These are phyloP conservation scores for Vollenhovia emeryi DNA, from an alignment of 1,140 invertebrate genomes.

Conservation along the genomic window DNA sequence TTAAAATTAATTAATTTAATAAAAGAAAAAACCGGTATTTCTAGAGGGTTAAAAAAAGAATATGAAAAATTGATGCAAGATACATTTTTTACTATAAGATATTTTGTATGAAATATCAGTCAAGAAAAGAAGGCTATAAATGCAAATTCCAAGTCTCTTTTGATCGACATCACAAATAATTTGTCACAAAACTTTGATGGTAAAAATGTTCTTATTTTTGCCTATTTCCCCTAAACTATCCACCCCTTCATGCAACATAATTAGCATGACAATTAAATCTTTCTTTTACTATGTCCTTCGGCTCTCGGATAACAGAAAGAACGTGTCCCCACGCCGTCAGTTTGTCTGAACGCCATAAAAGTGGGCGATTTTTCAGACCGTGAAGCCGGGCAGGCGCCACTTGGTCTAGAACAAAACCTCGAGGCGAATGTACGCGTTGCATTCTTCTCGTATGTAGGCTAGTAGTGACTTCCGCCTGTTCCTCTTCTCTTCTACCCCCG, in stretches of 20 bases:
- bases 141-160: neutral
- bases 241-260: neutral
- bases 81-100: neutral
- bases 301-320: neutral
- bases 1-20: neutral
- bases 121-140: no score
- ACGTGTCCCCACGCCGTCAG: neutral
- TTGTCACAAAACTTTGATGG: neutral
- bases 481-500: neutral
- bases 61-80: neutral
- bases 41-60: neutral
- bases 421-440: slow-evolving; percentile 19
- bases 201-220: neutral
- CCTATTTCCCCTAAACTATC: neutral
- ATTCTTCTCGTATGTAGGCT: slow-evolving; percentile 62
- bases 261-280: neutral
- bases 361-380: slow-evolving; percentile 56
- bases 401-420: slow-evolving; percentile 27
- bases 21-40: neutral
- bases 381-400: slow-evolving; percentile 42
- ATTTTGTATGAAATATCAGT: slow-evolving; percentile 1
- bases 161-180: neutral
- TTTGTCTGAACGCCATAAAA: slow-evolving; percentile 20
- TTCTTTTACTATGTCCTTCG: neutral
- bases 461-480: slow-evolving; percentile 53